phyloP scores from a whole-genome alignment of 2,797 vertebrate species.

The Anabacerthia variegaticeps region DNA sequence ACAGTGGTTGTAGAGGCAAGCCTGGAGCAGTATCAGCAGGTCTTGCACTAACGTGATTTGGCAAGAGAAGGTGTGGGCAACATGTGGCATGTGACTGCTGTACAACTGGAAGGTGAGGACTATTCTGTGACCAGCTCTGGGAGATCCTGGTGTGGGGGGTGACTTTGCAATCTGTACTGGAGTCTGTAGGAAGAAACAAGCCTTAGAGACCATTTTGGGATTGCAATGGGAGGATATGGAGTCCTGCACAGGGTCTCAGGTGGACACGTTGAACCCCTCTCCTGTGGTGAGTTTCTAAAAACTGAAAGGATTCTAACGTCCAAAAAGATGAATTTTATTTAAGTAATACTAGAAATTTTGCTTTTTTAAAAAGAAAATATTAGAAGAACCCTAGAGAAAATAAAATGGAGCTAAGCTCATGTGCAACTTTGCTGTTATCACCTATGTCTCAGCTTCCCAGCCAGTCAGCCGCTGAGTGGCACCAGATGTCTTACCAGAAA shows the following conservation, averaged over 20 bases:
- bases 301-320: not conserved
- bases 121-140: not conserved
- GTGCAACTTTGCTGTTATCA: not conserved
- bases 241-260: not conserved
- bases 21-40: not conserved
- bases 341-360: not conserved
- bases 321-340: not conserved
- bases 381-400: not conserved
- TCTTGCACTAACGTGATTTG: not conserved
- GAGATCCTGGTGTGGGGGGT: not conserved
- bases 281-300: not conserved
- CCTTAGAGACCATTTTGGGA: not conserved
- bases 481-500: not conserved
- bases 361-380: not conserved
- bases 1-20: accelerated
- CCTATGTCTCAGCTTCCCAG: not conserved
- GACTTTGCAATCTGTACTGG: not conserved
- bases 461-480: not conserved
- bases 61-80: not conserved
- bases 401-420: not conserved
- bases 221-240: not conserved
- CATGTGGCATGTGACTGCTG: not conserved
- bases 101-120: not conserved
- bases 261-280: not conserved
- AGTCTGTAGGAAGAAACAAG: not conserved